Evolutionary conservation across 2,888 invertebrate genomes (phyloP).

Genomic region (Acleris cristana): DNA sequence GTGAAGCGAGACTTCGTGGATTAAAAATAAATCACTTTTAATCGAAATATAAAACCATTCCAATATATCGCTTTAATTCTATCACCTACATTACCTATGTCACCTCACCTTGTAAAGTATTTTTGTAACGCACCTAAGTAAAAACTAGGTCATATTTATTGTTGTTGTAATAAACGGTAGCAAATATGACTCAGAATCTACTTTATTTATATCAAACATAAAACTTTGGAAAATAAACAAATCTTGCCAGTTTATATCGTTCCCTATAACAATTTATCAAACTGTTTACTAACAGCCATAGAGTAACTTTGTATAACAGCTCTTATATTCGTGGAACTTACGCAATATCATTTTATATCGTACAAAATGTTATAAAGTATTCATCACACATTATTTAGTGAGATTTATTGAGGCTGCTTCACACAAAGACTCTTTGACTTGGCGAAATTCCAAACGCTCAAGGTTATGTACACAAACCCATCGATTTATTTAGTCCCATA

Average conservation of each 20-base stretch:
- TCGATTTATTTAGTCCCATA: constrained; percentile 31
- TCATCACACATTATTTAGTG: constrained; percentile 20
- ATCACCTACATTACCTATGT: too few species aligned
- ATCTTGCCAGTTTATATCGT: not conserved
- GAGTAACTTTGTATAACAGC: too few species aligned
- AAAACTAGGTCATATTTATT: too few species aligned
- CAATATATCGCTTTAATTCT: too few species aligned
- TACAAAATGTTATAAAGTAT: constrained; percentile 12
- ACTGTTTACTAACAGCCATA: not conserved
- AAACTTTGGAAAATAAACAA: not conserved
- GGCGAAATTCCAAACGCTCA: constrained; percentile 31
- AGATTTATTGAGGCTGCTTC: constrained; percentile 28
- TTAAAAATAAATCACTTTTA: too few species aligned
- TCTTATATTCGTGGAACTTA: constrained; percentile 1
- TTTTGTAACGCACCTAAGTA: too few species aligned
- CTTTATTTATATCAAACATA: not conserved
- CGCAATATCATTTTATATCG: constrained; percentile 6
- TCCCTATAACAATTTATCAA: constrained; percentile 7
- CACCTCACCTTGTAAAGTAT: too few species aligned
- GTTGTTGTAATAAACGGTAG: not conserved
- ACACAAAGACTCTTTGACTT: constrained; percentile 19
- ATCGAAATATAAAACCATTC: too few species aligned
- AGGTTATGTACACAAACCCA: constrained; percentile 26
- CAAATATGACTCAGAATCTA: not conserved
- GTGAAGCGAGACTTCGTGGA: too few species aligned